A percentile compares a stretch with the other conserved stretches of the same genome.
phyloP scores from a whole-genome alignment of 2,113 vertebrate species.

The Pluvialis apricaria region DNA sequence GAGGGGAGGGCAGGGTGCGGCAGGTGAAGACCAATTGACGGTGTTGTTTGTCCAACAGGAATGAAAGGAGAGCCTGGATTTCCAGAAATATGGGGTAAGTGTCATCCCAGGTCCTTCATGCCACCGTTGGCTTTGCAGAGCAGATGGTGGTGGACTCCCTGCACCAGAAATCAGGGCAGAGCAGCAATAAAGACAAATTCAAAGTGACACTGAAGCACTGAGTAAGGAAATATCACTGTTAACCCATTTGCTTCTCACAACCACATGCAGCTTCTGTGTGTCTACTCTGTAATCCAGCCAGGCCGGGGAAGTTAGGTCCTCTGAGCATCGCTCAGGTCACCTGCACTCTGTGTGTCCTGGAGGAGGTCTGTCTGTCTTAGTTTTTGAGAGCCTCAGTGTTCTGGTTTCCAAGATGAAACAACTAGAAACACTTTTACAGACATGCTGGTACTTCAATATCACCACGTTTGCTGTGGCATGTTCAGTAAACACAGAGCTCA shows the following conservation, averaged over 20 bases:
- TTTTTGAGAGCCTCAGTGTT: background rate
- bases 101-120: background rate
- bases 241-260: background rate
- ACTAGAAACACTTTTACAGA: background rate
- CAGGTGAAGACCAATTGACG: background rate
- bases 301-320: background rate
- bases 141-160: background rate
- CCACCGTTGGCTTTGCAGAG: background rate
- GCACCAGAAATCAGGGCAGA: background rate
- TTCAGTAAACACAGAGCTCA: background rate
- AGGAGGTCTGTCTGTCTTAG: background rate
- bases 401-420: background rate
- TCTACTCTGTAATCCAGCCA: background rate
- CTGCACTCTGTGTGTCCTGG: background rate
- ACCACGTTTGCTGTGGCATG: background rate
- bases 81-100: conserved; percentile 23
- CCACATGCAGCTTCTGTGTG: background rate
- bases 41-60: conserved; percentile 8
- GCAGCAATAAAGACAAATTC: background rate
- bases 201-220: background rate
- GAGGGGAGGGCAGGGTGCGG: background rate
- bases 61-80: conserved; percentile 30
- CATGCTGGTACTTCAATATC: background rate
- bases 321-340: background rate
- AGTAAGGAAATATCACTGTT: background rate